Conservation (phyloP, 2,888 invertebrate species). For the Drosophila planitibia region DNA sequence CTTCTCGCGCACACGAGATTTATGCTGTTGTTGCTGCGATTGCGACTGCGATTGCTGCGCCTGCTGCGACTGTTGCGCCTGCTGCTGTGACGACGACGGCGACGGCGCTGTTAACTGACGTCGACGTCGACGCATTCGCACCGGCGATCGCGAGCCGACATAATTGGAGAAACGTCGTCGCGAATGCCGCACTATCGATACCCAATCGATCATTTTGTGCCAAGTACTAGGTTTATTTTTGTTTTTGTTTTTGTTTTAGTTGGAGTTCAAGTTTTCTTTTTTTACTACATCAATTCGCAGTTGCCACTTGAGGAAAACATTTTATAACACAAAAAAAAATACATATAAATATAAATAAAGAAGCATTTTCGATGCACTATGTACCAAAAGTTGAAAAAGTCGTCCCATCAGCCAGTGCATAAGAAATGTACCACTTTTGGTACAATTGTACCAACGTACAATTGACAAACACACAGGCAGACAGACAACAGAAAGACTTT, state of each 20-base stretch:
- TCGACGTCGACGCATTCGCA: constrained; percentile 87
- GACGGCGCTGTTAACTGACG: constrained; percentile 79
- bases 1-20: constrained; percentile 57
- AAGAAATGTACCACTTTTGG: constrained; percentile 1
- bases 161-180: constrained; percentile 90
- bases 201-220: constrained; percentile 90
- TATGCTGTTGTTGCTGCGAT: constrained; percentile 52
- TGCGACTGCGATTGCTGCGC: constrained; percentile 32
- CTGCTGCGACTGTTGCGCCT: constrained; percentile 29
- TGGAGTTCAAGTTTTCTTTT: background rate
- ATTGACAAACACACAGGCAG: constrained; percentile 7
- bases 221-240: constrained; percentile 3
- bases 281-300: background rate
- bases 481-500: background rate
- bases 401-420: background rate
- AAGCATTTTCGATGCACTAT: background rate
- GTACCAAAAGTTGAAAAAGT: background rate
- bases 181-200: constrained; percentile 91
- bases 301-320: constrained; percentile 1
- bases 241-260: constrained; percentile 7
- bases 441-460: background rate
- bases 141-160: constrained; percentile 89
- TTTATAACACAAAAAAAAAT: background rate
- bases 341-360: background rate
- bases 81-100: constrained; percentile 43